These are phyloP conservation scores for Limnodromus scolopaceus DNA, from an alignment of 2,797 vertebrate species.

Conservation along the genomic window DNA sequence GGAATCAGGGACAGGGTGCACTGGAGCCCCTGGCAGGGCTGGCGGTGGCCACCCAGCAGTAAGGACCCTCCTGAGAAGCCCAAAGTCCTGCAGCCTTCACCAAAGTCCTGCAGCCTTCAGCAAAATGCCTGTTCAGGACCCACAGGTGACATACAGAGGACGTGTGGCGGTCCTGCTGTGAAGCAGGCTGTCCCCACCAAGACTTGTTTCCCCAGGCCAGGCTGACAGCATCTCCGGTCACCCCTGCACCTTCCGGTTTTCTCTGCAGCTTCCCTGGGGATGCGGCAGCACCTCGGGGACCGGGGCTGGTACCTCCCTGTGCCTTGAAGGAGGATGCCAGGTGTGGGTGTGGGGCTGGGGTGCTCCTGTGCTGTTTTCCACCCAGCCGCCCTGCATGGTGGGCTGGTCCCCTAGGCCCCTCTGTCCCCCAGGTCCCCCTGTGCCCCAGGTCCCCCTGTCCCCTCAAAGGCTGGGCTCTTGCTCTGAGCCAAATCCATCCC, in stretches of 20 bases:
- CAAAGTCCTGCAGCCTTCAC: background rate
- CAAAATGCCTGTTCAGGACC: background rate
- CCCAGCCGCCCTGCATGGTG: background rate
- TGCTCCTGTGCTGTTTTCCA: background rate
- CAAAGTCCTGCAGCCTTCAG: background rate
- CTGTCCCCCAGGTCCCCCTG: background rate
- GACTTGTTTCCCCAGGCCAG: background rate
- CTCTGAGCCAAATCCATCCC: background rate
- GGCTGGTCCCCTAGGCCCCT: background rate
- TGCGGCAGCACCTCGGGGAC: rapidly evolving
- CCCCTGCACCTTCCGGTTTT: too few relatives aligned
- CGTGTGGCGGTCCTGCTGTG: background rate
- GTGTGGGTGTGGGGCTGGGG: background rate
- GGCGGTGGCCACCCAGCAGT: too few relatives aligned
- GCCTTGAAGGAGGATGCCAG: background rate
- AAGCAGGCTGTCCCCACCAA: background rate
- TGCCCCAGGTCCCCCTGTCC: rapidly evolving
- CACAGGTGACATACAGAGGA: background rate
- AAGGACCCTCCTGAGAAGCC: background rate
- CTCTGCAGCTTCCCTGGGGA: background rate
- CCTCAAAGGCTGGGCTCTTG: background rate
- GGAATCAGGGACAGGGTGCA: background rate
- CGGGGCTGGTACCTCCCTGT: background rate
- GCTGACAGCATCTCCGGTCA: background rate
- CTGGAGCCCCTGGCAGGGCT: background rate